These are phyloP conservation scores for Stegostoma tigrinum DNA, from an alignment of 2,113 vertebrate species.

Conservation along the genomic window DNA sequence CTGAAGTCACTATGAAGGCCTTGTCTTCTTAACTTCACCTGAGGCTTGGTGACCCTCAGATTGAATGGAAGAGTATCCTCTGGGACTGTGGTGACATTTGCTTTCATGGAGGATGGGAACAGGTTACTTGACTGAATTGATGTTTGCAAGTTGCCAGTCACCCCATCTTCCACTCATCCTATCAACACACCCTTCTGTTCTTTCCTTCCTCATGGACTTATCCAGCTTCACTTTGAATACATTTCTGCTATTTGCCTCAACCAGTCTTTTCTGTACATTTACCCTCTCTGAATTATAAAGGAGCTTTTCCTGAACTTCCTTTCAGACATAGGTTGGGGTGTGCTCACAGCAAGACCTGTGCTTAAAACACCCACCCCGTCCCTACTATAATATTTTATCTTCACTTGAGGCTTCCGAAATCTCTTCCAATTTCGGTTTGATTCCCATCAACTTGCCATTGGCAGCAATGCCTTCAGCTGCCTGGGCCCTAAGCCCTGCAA, in stretches of 20 bases:
- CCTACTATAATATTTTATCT: too few relatives aligned
- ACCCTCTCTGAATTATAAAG: not conserved
- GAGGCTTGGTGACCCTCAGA: too few relatives aligned
- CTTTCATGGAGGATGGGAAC: not conserved
- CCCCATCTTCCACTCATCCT: not conserved
- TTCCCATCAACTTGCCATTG: not conserved
- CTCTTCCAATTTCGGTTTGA: not conserved
- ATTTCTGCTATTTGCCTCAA: not conserved
- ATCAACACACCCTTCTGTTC: not conserved
- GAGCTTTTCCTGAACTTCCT: not conserved
- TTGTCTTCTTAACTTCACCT: too few relatives aligned
- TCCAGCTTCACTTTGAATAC: not conserved
- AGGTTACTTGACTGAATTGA: not conserved
- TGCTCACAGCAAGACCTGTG: too few relatives aligned
- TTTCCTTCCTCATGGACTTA: not conserved
- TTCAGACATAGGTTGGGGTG: too few relatives aligned
- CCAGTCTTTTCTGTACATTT: not conserved
- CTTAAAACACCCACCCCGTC: too few relatives aligned
- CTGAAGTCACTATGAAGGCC: too few relatives aligned
- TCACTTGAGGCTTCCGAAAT: not conserved
- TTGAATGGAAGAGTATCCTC: too few relatives aligned
- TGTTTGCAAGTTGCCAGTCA: not conserved
- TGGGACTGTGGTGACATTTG: too few relatives aligned
- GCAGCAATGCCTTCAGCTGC: not conserved
- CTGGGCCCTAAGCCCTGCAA: not conserved